Percentiles rank a stretch among this genome's conserved stretches.
phyloP scores from a whole-genome alignment of 2,797 vertebrate species.

The Pempheris klunzingeri region DNA sequence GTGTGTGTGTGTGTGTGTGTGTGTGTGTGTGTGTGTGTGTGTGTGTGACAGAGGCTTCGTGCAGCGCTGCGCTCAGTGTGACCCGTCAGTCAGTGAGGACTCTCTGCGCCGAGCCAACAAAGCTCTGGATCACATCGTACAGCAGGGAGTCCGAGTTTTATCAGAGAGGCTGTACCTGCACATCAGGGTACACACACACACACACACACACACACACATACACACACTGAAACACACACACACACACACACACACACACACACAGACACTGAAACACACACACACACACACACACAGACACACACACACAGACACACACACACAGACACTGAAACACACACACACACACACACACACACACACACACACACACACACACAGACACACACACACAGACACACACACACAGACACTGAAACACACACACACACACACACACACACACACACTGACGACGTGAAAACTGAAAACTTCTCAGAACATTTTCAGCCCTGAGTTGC shows the following conservation, averaged over 20 bases:
- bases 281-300: conserved; percentile 1
- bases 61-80: conserved; percentile 86
- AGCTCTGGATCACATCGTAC: conserved; percentile 87
- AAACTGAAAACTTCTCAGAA: too few species aligned
- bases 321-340: background rate
- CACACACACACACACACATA: conserved; percentile 27
- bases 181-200: conserved; percentile 84
- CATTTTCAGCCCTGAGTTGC: too few species aligned
- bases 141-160: conserved; percentile 87
- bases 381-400: conserved; percentile 29
- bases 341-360: background rate
- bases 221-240: background rate
- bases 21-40: conserved; percentile 39
- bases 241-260: background rate
- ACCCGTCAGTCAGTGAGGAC: conserved; percentile 85
- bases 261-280: background rate
- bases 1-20: conserved; percentile 23
- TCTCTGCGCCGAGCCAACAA: conserved; percentile 83
- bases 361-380: too few species aligned
- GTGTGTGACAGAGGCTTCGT: conserved; percentile 85
- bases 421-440: background rate
- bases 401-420: conserved; percentile 13
- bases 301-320: conserved; percentile 32
- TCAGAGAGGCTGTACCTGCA: conserved; percentile 87
- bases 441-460: too few species aligned